Evolutionary conservation across 2,797 vertebrate genomes (phyloP).

Genomic region (Euthynnus affinis): DNA sequence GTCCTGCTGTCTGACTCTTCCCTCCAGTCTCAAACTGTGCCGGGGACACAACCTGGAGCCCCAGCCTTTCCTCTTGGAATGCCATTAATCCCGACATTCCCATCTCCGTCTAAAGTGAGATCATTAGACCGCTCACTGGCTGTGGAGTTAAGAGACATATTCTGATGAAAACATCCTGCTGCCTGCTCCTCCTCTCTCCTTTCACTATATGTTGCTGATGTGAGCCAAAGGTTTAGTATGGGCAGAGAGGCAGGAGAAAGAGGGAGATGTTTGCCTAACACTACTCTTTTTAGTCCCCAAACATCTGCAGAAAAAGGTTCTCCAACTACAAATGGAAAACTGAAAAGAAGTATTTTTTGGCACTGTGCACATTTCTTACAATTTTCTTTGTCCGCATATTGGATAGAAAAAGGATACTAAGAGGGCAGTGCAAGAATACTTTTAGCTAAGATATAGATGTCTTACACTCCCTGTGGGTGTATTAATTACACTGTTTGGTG

Average conservation of each 20-base stretch:
- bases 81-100: slow-evolving; percentile 78
- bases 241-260: slow-evolving; percentile 13
- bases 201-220: slow-evolving; percentile 36
- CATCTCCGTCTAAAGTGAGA: slow-evolving; percentile 81
- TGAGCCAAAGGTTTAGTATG: slow-evolving; percentile 40
- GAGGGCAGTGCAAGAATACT: slow-evolving; percentile 9
- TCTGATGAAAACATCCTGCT: slow-evolving; percentile 77
- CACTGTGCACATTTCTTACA: slow-evolving; percentile 9
- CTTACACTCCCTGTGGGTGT: slow-evolving; percentile 13
- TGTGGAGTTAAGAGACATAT: slow-evolving; percentile 71
- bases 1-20: slow-evolving; percentile 74
- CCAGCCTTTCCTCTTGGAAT: slow-evolving; percentile 76
- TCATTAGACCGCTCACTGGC: slow-evolving; percentile 81
- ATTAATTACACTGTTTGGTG: slow-evolving; percentile 33
- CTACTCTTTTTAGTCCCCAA: background rate
- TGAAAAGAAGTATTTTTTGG: slow-evolving; percentile 2
- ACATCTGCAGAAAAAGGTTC: slow-evolving; percentile 32
- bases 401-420: background rate
- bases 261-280: background rate
- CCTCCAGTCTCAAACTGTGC: slow-evolving; percentile 77
- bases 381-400: slow-evolving; percentile 8
- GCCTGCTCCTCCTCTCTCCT: slow-evolving; percentile 50
- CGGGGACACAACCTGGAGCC: slow-evolving; percentile 78
- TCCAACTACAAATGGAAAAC: background rate
- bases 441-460: background rate